phyloP scores from a whole-genome alignment of 2,797 vertebrate genomes.

The Leptoclinus maculatus region DNA sequence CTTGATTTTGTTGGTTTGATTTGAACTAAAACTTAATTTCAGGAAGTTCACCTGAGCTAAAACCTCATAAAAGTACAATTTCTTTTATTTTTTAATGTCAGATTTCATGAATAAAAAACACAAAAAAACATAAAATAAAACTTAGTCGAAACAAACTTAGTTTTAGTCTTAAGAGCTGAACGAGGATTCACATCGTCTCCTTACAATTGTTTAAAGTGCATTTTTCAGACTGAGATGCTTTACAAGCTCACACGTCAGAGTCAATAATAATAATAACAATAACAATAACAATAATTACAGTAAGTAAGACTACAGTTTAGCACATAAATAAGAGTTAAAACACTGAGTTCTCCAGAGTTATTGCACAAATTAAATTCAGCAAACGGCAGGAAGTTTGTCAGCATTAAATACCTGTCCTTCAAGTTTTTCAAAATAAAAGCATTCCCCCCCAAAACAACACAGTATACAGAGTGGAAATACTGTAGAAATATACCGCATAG shows the following conservation, averaged over 20 bases:
- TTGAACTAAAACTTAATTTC: background rate
- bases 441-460: background rate
- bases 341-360: constrained; percentile 48
- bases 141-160: background rate
- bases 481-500: constrained; percentile 1
- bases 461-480: constrained; percentile 7
- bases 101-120: background rate
- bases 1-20: background rate
- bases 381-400: constrained; percentile 20
- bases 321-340: constrained; percentile 63
- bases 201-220: constrained; percentile 72
- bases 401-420: constrained; percentile 30
- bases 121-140: background rate
- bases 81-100: background rate
- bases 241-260: constrained; percentile 44
- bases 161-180: constrained; percentile 5
- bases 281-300: constrained; percentile 41
- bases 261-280: constrained; percentile 14
- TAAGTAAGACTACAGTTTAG: constrained; percentile 46
- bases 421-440: constrained; percentile 57
- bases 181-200: background rate
- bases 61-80: background rate
- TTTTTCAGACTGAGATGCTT: constrained; percentile 57
- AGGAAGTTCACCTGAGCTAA: background rate
- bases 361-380: constrained; percentile 57